A percentile compares a stretch with the other conserved stretches of the same genome.
Conservation (phyloP, 1,140 invertebrate genomes). For the Plectus sambesii region DNA sequence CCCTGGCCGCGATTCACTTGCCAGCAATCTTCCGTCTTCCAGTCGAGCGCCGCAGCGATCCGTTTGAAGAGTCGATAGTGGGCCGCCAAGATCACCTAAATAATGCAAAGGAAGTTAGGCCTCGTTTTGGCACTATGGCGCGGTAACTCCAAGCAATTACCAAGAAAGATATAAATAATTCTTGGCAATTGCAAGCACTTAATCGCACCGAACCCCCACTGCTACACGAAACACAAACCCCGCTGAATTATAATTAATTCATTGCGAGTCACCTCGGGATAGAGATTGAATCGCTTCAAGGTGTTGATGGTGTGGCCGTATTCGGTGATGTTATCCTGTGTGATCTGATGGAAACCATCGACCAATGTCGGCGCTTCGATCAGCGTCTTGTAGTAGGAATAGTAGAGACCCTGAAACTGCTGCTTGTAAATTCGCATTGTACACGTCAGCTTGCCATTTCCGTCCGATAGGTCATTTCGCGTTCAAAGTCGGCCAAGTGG, state of each 20-base stretch:
- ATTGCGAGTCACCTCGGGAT: slow-evolving; percentile 67
- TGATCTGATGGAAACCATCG: slow-evolving; percentile 56
- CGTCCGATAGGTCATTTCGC: slow-evolving; percentile 52
- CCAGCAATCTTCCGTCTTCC: slow-evolving; percentile 53
- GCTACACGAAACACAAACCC: too few species aligned
- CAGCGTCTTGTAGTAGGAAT: slow-evolving; percentile 71
- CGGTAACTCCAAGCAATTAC: not conserved
- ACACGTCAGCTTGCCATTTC: slow-evolving; percentile 49
- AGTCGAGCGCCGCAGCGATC: slow-evolving; percentile 45
- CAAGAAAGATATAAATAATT: too few species aligned
- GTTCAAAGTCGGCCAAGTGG: slow-evolving; percentile 51
- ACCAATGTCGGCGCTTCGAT: slow-evolving; percentile 57
- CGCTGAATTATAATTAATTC: too few species aligned
- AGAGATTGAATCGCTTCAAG: slow-evolving; percentile 65
- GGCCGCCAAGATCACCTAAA: slow-evolving; percentile 54
- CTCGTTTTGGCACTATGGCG: slow-evolving; percentile 8
- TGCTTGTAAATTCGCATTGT: slow-evolving; percentile 19
- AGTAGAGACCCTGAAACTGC: slow-evolving; percentile 64
- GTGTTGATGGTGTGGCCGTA: slow-evolving; percentile 67
- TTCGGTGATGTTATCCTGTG: slow-evolving; percentile 65
- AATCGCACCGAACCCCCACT: too few species aligned
- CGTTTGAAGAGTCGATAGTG: slow-evolving; percentile 52
- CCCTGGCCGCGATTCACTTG: slow-evolving; percentile 56
- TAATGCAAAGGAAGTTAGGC: too few species aligned
- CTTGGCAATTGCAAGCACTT: too few species aligned